These are phyloP conservation scores for Chloroclysta siterata DNA, from an alignment of 2,888 invertebrate genomes.

Conservation along the genomic window DNA sequence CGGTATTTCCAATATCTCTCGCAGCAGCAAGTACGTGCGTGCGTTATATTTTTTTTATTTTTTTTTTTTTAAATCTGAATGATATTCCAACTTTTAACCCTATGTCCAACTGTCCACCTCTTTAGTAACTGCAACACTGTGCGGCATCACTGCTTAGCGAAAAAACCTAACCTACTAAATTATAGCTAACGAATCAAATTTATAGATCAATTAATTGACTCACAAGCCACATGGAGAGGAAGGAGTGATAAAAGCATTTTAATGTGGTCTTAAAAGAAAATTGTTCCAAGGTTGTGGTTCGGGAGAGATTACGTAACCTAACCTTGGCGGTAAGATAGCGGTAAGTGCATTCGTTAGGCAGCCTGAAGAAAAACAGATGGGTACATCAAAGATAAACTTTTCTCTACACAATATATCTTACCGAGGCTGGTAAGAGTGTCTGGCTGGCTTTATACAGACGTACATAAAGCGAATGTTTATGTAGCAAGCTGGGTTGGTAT, in stretches of 20 bases:
- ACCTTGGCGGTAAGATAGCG: slow-evolving; percentile 55
- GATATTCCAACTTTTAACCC: no score
- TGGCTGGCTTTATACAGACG: slow-evolving; percentile 8
- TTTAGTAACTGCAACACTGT: no score
- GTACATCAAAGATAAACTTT: slow-evolving; percentile 43
- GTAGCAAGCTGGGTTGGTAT: not conserved
- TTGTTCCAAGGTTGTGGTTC: slow-evolving; percentile 64
- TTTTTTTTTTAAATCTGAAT: no score
- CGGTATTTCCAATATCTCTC: no score
- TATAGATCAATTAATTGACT: slow-evolving; percentile 53
- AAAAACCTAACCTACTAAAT: not conserved
- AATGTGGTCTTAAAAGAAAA: slow-evolving; percentile 62
- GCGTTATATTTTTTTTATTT: no score
- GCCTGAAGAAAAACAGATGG: slow-evolving; percentile 55
- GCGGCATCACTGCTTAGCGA: no score
- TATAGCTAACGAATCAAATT: not conserved
- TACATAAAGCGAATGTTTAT: not conserved
- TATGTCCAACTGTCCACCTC: no score
- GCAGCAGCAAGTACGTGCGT: no score
- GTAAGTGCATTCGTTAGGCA: slow-evolving; percentile 54
- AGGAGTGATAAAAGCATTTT: slow-evolving; percentile 70
- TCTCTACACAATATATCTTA: slow-evolving; percentile 23
- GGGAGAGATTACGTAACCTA: slow-evolving; percentile 55
- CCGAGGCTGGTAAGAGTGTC: slow-evolving; percentile 26
- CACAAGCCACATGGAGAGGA: slow-evolving; percentile 64